Evolutionary conservation across 2,888 invertebrate genomes (phyloP), one percentile per base, ranked within the genome.

Genomic region (Mythimna vitellina): DNA sequence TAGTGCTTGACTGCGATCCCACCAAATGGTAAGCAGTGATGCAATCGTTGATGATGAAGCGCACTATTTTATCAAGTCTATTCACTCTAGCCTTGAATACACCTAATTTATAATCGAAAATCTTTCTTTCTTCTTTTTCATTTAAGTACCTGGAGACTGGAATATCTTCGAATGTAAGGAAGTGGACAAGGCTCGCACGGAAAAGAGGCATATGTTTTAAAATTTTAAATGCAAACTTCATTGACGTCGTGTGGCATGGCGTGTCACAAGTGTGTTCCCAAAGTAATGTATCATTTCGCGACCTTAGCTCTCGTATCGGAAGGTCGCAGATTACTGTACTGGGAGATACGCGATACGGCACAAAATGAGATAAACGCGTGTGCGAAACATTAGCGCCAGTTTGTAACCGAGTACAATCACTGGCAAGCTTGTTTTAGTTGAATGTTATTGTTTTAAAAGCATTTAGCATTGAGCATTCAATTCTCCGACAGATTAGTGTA

Each of bases 301-400:
- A 73, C 79, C 73, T 82, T 62, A n/a, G 65, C 35, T 25, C 9
- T 20, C 54, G 53, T 67, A 78, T 63, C 35, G 29, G 64, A 76
- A 80, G 79, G 79, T 79, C 79, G 72, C 72, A 51, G 81, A 80
- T 76, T 66, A 75, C 10, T n/a, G 67, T 20, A 12, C 17, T 1
- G 38, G 4, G 25, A 67, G 70, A 77, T 76, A 76, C 53, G 66
- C 60, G 61, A 78, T 69, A 69, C 20, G 25, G 0, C 57, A 58
- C 61, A 56, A 63, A 62, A 42, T 57, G 64, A 65, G 65, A 65
- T 65, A 68, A 57, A 49, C 46, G 42, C 20, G 22, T 38, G 46
- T 10, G 29, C 5, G 69, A 70, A 22, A 38, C 14, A 25, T 38
- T n/a, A 61, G 54, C 74, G 61, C 61, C 32, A 51, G 10, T n/a